Evolutionary conservation across 2,888 invertebrate genomes (phyloP).

Genomic region (Muscina levida): DNA sequence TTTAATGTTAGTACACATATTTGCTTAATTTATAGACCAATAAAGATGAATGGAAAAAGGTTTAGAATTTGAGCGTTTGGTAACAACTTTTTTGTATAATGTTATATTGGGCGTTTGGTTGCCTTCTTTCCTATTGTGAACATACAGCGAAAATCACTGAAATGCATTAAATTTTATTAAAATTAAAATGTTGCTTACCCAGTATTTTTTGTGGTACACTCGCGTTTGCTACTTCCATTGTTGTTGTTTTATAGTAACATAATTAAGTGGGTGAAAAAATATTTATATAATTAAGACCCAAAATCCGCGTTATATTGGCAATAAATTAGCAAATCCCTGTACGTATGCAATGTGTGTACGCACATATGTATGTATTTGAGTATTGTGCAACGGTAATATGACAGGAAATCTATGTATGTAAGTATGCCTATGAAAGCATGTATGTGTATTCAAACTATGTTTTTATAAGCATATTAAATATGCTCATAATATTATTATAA

Average conservation of each 20-base stretch:
- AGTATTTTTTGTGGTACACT: slow-evolving; percentile 20
- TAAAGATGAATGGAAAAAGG: background rate
- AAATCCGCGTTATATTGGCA: slow-evolving; percentile 62
- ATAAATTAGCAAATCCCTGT: slow-evolving; percentile 30
- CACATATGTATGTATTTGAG: background rate
- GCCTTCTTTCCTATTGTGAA: background rate
- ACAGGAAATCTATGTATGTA: background rate
- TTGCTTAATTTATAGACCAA: background rate
- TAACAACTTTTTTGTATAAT: background rate
- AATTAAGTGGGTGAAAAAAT: slow-evolving; percentile 67
- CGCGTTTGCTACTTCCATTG: slow-evolving; percentile 20
- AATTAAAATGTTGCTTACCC: slow-evolving; percentile 49
- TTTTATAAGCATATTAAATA: slow-evolving; percentile 14
- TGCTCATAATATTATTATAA: background rate
- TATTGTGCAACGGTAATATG: background rate
- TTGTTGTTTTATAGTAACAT: too few relatives aligned
- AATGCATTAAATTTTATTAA: slow-evolving; percentile 50
- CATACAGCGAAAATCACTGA: slow-evolving; percentile 22
- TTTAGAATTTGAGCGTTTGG: slow-evolving; percentile 1
- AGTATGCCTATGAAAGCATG: background rate
- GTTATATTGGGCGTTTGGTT: background rate
- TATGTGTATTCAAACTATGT: background rate
- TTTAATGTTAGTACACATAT: too few relatives aligned
- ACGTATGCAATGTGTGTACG: background rate
- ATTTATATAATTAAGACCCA: slow-evolving; percentile 67